phyloP scores from a whole-genome alignment of 2,888 invertebrate genomes.

The Tiliacea aurago region DNA sequence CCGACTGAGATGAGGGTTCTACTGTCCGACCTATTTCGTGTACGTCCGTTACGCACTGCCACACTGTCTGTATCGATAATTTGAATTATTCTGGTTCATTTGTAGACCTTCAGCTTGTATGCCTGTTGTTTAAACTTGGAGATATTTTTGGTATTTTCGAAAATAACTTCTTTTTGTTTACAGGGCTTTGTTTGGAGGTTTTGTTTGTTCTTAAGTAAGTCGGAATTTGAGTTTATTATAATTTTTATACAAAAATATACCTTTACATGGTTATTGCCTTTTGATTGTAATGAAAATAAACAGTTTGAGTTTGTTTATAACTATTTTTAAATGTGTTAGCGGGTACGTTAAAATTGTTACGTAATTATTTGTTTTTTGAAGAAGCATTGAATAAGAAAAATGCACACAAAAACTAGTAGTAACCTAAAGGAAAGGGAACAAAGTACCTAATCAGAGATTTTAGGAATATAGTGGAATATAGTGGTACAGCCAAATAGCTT shows the following conservation, averaged over 20 bases:
- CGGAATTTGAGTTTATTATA: too few relatives aligned
- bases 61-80: constrained; percentile 44
- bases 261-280: not conserved
- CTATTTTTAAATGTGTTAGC: not conserved
- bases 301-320: not conserved
- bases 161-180: not conserved
- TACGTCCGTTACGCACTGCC: constrained; percentile 36
- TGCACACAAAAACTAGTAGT: not conserved
- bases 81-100: constrained; percentile 9
- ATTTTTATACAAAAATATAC: not conserved
- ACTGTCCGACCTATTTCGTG: constrained; percentile 60
- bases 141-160: not conserved
- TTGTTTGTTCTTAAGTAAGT: not conserved
- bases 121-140: not conserved
- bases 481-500: not conserved
- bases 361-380: not conserved
- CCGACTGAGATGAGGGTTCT: constrained; percentile 60
- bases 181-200: not conserved
- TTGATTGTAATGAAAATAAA: not conserved
- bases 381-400: not conserved
- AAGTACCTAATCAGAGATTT: not conserved
- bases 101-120: not conserved
- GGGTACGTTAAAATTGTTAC: not conserved
- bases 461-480: not conserved
- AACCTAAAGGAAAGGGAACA: not conserved